A percentile compares a stretch with the other conserved stretches of the same genome.
Conservation (phyloP, 2,888 invertebrate genomes). For the Platycnemis pennipes region DNA sequence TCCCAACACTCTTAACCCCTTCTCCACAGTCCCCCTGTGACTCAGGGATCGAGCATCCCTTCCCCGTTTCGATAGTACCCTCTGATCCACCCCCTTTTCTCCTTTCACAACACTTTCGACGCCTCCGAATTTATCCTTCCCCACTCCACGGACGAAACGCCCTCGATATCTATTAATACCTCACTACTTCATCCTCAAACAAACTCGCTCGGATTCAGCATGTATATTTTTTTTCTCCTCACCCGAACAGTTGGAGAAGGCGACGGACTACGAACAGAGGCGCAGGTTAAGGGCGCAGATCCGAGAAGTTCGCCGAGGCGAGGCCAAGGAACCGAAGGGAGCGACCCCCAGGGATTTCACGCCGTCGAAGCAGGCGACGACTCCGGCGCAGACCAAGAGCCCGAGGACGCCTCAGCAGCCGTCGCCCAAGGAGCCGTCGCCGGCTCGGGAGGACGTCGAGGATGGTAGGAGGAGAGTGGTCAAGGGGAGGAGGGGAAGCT, state of each 20-base stretch:
- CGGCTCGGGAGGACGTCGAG: conserved; percentile 68
- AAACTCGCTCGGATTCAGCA: conserved; percentile 72
- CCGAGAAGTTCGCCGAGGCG: conserved; percentile 81
- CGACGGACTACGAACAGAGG: conserved; percentile 88
- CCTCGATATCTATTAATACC: not conserved
- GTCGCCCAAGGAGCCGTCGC: conserved; percentile 70
- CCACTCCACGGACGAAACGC: not conserved
- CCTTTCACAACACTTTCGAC: conserved; percentile 17
- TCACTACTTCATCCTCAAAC: not conserved
- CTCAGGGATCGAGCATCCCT: conserved; percentile 29
- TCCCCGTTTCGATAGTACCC: not conserved
- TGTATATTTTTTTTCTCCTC: conserved; percentile 77
- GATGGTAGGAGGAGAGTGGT: conserved; percentile 22
- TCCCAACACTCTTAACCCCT: not conserved
- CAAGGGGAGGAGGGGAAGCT: not conserved
- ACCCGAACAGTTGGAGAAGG: conserved; percentile 84
- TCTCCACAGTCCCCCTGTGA: not conserved
- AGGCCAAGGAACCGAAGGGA: conserved; percentile 5
- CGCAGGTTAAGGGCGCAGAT: conserved; percentile 89
- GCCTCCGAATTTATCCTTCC: not conserved
- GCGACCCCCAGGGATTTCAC: not conserved
- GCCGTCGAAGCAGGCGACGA: not conserved
- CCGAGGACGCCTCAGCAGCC: conserved; percentile 71
- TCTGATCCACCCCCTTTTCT: not conserved
- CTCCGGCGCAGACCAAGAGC: conserved; percentile 49